phyloP scores from a whole-genome alignment of 2,113 vertebrate species.

The Hylia prasina region DNA sequence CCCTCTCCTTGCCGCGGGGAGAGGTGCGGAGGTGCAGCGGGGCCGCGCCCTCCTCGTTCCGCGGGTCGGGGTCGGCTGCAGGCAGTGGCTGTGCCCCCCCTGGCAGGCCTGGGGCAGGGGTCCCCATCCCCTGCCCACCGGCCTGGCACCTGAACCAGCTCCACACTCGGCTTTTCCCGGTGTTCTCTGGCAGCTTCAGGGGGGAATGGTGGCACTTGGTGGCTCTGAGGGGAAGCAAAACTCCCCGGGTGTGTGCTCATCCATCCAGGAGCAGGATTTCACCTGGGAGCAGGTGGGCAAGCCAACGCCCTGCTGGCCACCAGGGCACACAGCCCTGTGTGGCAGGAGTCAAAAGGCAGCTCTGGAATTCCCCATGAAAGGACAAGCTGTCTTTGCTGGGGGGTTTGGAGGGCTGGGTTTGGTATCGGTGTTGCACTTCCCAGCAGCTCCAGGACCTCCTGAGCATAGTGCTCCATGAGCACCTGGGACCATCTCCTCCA shows the following conservation, averaged over 20 bases:
- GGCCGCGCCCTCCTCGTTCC: constrained; percentile 51
- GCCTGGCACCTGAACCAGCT: neutral
- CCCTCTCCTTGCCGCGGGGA: constrained; percentile 58
- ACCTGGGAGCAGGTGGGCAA: neutral
- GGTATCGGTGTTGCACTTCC: fast-evolving
- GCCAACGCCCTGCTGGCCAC: neutral
- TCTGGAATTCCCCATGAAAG: neutral
- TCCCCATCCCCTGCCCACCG: neutral
- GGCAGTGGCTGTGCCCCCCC: constrained; percentile 56
- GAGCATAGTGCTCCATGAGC: fast-evolving
- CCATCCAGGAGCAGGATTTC: constrained; percentile 1
- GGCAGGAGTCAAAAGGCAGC: neutral
- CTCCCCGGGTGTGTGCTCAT: neutral
- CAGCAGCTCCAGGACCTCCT: neutral
- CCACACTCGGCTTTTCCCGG: fast-evolving
- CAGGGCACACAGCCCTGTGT: neutral
- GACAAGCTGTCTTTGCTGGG: neutral
- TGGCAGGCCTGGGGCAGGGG: constrained; percentile 77
- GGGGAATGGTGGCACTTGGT: neutral
- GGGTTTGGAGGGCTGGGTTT: neutral
- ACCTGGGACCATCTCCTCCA: neutral
- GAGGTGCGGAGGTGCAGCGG: constrained; percentile 74
- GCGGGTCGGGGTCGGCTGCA: constrained; percentile 66
- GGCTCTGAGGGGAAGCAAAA: neutral
- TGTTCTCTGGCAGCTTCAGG: neutral